Percentiles rank a stretch among this genome's conserved stretches.
phyloP scores from a whole-genome alignment of 2,888 invertebrate species.

The Drosophila rubida region DNA sequence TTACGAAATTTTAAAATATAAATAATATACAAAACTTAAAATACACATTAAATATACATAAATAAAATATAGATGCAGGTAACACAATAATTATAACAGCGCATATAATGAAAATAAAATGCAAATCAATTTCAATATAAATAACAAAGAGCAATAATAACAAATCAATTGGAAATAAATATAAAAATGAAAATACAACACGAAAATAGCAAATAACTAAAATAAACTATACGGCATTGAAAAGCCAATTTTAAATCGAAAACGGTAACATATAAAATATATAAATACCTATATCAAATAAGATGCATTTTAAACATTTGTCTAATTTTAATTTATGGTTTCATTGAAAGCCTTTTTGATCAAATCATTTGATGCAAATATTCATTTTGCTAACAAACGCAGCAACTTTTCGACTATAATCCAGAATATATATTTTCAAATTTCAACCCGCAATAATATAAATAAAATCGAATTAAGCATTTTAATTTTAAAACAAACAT shows the following conservation, averaged over 20 bases:
- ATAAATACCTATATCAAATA: too few relatives aligned
- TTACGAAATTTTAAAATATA: background rate
- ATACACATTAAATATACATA: background rate
- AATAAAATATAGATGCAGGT: background rate
- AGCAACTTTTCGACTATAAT: too few relatives aligned
- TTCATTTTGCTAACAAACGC: too few relatives aligned
- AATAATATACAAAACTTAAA: background rate
- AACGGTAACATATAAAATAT: too few relatives aligned
- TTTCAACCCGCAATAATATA: too few relatives aligned
- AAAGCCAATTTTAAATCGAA: background rate
- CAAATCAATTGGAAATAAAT: background rate
- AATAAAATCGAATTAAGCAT: background rate
- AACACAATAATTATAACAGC: background rate
- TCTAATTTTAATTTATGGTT: background rate
- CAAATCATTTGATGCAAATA: too few relatives aligned
- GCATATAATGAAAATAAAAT: too few relatives aligned
- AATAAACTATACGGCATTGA: background rate
- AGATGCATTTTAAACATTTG: too few relatives aligned
- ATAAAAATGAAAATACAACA: background rate
- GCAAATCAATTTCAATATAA: too few relatives aligned
- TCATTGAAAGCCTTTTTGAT: too few relatives aligned
- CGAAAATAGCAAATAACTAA: background rate
- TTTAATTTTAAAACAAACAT: background rate
- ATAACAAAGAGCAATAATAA: background rate
- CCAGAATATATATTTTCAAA: too few relatives aligned